Evolutionary conservation across 2,113 vertebrate genomes (phyloP), one percentile per base, ranked within the genome.

Genomic region (Lethenteron camtschaticum): DNA sequence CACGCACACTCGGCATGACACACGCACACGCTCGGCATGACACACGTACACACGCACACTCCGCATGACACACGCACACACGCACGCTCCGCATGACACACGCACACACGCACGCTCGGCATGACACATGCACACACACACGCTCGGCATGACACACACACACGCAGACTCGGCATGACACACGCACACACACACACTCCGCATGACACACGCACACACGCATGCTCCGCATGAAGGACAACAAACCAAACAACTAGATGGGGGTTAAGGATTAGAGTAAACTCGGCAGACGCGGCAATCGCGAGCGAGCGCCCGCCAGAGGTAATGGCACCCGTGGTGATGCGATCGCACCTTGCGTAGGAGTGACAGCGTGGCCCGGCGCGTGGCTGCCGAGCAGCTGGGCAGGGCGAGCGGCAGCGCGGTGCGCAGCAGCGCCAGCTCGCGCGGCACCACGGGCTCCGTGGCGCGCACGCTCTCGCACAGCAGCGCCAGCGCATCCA

Each of bases 381-480:
- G 82, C 71, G 88, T 75, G 1, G 86, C 85, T 16, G 90, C 84
- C 69, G 86, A 87, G 13, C 95, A 88, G 73, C 76, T 87, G 76
- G 87, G 96, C 70, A 96, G 82, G 74, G 85, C 95, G 68, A 85
- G 84, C 1, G 74, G 78, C 70, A 96, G 76, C 69, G 89, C 96
- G 79, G 89, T 83, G 0, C 77, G 77, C 71, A 88, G 80, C 63
- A 95, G 80, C 6, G 83, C 76, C 82, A 89, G 85, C 81, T 99
- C 90, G 74, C 88, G 82, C 56, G 69, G 1, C 18, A 82, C 85
- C 72, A 91, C 75, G 1, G 79, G 74, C 79, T 96, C 90, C 1
- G 91, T 95, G 77, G 85, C 90, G 70, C 90, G 85, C 70, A 87
- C 86, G 68, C 83, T 90, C 79, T 95, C 91, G 72, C 88, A 96